These are phyloP conservation scores for Bergia sp. DNA, from an alignment of 92 coral and sea anemone species.

Conservation along the genomic window DNA sequence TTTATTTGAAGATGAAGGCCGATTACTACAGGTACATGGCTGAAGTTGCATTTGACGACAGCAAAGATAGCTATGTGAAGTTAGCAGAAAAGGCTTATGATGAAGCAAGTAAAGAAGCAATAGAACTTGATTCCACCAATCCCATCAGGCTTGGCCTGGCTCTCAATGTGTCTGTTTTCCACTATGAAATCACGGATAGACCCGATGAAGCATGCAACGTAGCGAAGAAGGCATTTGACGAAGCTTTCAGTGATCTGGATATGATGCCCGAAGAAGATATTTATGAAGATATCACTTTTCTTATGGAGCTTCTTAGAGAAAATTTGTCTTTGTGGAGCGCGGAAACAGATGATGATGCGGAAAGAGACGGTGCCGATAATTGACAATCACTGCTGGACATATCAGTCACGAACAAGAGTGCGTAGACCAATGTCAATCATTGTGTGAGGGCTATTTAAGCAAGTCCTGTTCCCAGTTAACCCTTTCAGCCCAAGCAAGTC, in stretches of 20 bases:
- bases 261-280: conserved; percentile 9
- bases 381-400: neutral
- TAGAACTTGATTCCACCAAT: conserved; percentile 62
- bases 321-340: conserved; percentile 9
- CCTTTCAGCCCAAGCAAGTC: no score
- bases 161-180: conserved; percentile 89
- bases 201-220: conserved; percentile 67
- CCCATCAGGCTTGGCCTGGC: conserved; percentile 92
- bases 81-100: neutral
- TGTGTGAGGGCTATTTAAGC: neutral
- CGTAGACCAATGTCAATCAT: neutral
- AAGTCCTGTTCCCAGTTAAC: no score
- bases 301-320: conserved; percentile 5
- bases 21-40: conserved; percentile 75
- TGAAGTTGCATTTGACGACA: conserved; percentile 55
- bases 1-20: conserved; percentile 78
- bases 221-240: conserved; percentile 67
- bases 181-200: conserved; percentile 72
- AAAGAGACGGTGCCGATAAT: neutral
- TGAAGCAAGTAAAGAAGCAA: neutral
- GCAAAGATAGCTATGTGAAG: conserved; percentile 8
- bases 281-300: conserved; percentile 4
- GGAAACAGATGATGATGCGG: neutral
- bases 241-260: neutral
- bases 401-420: neutral